Evolutionary conservation across 1,140 invertebrate genomes (phyloP).

Genomic region (Bombus huntii): DNA sequence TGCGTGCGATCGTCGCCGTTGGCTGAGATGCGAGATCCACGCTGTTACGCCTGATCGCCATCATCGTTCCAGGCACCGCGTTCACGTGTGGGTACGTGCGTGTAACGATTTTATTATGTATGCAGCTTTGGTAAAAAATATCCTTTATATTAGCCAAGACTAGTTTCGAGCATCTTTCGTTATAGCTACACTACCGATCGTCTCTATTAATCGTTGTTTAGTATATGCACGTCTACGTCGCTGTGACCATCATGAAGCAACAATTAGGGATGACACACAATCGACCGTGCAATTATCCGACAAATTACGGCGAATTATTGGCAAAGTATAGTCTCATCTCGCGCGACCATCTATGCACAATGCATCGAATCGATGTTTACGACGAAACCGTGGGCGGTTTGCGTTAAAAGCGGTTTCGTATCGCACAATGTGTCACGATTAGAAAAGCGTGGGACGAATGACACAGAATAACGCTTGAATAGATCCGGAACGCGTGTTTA

Average conservation of each 20-base stretch:
- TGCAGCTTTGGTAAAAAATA: not conserved
- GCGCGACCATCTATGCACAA: constrained; percentile 11
- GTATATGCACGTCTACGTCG: too few species aligned
- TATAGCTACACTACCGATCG: not conserved
- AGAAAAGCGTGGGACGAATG: constrained; percentile 57
- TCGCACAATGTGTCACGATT: constrained; percentile 61
- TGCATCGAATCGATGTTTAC: constrained; percentile 37
- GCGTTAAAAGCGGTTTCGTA: constrained; percentile 47
- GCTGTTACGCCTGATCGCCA: not conserved
- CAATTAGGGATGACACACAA: not conserved
- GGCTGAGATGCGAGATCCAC: not conserved
- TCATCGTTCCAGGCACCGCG: not conserved
- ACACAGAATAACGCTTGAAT: constrained; percentile 51
- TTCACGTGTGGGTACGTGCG: not conserved
- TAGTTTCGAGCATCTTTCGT: not conserved
- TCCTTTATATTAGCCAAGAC: not conserved
- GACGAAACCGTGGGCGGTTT: constrained; percentile 51
- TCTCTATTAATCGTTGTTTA: not conserved
- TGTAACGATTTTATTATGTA: not conserved
- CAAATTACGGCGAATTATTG: constrained; percentile 20
- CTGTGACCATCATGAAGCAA: too few species aligned
- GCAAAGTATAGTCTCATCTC: not conserved
- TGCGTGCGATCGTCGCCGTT: constrained; percentile 4
- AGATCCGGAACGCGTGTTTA: constrained; percentile 49
- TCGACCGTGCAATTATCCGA: constrained; percentile 3